Percentiles rank a stretch among this genome's conserved stretches.
phyloP scores from a whole-genome alignment of 2,113 vertebrate species.

The Nerophis lumbriciformis region DNA sequence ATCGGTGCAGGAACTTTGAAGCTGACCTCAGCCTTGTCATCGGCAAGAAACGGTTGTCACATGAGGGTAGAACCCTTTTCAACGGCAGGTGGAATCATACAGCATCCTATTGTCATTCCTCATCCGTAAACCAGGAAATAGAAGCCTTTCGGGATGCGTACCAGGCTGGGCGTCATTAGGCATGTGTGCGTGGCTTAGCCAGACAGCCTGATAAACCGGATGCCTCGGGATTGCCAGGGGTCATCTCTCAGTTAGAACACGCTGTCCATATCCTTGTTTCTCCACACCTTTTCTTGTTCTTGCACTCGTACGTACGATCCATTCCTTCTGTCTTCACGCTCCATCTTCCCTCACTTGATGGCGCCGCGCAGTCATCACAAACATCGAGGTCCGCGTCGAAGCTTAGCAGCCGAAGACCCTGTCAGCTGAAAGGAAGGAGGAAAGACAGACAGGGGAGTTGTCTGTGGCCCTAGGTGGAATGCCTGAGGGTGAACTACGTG shows the following conservation, averaged over 20 bases:
- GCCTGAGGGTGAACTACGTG: constrained; percentile 70
- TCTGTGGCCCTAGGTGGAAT: constrained; percentile 68
- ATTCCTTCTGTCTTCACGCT: constrained; percentile 64
- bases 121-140: constrained; percentile 64
- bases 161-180: constrained; percentile 64
- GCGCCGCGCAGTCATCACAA: constrained; percentile 61
- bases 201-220: constrained; percentile 73
- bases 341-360: constrained; percentile 71
- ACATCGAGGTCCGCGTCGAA: constrained; percentile 51
- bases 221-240: constrained; percentile 76
- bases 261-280: constrained; percentile 70
- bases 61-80: constrained; percentile 32
- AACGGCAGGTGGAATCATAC: constrained; percentile 44
- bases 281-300: constrained; percentile 36
- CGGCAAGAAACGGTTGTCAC: constrained; percentile 42
- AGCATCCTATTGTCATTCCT: constrained; percentile 67
- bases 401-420: constrained; percentile 64
- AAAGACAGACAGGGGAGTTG: constrained; percentile 58
- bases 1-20: constrained; percentile 35
- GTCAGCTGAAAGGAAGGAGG: constrained; percentile 57
- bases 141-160: constrained; percentile 61
- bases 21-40: constrained; percentile 24
- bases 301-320: constrained; percentile 52
- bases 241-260: constrained; percentile 68
- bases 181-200: constrained; percentile 68